Evolutionary conservation across 2,797 vertebrate genomes (phyloP), one percentile per base, ranked within the genome.

Genomic region (Furcifer pardalis): DNA sequence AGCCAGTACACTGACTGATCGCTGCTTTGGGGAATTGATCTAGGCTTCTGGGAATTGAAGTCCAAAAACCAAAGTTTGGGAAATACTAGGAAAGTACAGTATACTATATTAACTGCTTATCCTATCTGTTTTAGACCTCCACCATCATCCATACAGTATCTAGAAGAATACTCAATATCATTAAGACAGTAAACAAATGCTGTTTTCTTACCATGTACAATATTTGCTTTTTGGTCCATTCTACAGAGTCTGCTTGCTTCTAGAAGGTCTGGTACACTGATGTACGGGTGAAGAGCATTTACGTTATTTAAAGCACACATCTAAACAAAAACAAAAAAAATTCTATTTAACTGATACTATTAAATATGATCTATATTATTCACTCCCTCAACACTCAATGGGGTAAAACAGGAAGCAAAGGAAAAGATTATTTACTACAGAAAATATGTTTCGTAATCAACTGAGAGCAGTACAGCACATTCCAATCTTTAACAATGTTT

Each of bases 191-290:
- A 30, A 60, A 72, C 1, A 59, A 17, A 77, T 46, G 30, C 1
- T 40, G 32, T 40, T 72, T 66, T 87, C 91, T 96, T 90, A 99
- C 99, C 98, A 1, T 99, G 99, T 1, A 99, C 96, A n/a, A 99
- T 96, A 82, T 97, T 99, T 0, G 97, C 97, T 92, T 96, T 98
- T 0, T 97, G 96, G 89, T 99, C 98, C 0, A 88, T 86, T 0
- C 95, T 95, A 37, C 91, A 96, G 35, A 97, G 89, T 63, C 94
- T 96, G 90, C 96, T 95, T 73, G 97, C 97, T 87, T 98, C 98
- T 66, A 97, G 94, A 5, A 99, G 89, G 90, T 99, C 97, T 0
- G 93, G 90, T 0, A 96, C 92, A 19, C 87, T 95, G 69, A 97
- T 91, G 82, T 95, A 88, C 0, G 97, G 96, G 84, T 96, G 97